Conservation (phyloP, 2,113 vertebrate genomes). For the Podarcis cretensis region DNA sequence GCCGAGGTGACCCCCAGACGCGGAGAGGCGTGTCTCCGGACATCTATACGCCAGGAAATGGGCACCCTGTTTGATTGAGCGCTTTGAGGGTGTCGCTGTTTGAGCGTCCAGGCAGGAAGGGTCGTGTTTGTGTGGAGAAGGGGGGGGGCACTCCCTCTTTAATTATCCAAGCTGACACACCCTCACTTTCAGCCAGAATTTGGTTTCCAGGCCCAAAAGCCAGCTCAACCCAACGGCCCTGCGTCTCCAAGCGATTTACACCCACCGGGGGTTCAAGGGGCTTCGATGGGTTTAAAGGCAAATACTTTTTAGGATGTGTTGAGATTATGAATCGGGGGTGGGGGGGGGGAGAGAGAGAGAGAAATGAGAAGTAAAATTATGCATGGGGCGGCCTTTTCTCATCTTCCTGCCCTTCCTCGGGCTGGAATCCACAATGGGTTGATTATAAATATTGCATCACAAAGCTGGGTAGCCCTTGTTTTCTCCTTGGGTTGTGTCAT, state of each 20-base stretch:
- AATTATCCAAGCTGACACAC: neutral
- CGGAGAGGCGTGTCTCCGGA: neutral
- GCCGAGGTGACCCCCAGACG: neutral
- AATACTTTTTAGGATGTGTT: neutral
- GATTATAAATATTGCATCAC: no score
- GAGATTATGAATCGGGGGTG: no score
- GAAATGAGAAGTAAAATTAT: neutral
- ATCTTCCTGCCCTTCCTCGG: neutral
- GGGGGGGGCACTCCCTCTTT: neutral
- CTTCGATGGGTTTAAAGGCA: neutral
- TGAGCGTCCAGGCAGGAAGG: no score
- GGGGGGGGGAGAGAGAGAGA: neutral
- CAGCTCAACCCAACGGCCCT: neutral
- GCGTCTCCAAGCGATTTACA: no score
- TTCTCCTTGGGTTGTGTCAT: neutral
- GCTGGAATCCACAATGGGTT: neutral
- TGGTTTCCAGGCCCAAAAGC: neutral
- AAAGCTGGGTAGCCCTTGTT: neutral
- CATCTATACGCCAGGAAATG: no score
- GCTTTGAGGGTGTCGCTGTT: neutral
- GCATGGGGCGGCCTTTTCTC: no score
- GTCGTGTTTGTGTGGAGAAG: no score
- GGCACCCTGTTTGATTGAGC: neutral
- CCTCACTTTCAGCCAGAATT: neutral
- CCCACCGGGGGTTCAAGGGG: neutral